These are phyloP conservation scores for Notodonta dromedarius DNA, from an alignment of 2,888 invertebrate species.

Conservation along the genomic window DNA sequence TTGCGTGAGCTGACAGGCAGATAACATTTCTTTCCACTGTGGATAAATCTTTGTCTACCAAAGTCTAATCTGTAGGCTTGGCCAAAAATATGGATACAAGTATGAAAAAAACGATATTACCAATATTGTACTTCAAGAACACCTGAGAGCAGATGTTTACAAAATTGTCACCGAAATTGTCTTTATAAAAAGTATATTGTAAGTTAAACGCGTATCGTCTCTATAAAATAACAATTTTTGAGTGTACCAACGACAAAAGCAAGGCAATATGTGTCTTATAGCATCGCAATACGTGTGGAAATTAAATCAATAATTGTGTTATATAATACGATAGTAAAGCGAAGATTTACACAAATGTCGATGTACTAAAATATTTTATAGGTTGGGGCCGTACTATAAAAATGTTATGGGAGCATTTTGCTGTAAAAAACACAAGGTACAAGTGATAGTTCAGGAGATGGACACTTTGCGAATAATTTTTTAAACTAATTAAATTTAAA, in stretches of 20 bases:
- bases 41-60: too few species aligned
- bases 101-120: too few species aligned
- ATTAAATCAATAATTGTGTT: slow-evolving; percentile 23
- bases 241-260: slow-evolving; percentile 1
- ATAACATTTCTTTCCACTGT: too few species aligned
- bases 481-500: too few species aligned
- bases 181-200: neutral
- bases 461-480: neutral
- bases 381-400: slow-evolving; percentile 69
- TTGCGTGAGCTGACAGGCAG: too few species aligned
- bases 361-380: slow-evolving; percentile 65
- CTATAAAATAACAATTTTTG: slow-evolving; percentile 18
- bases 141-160: neutral
- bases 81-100: too few species aligned
- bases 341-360: slow-evolving; percentile 56
- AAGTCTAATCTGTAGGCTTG: too few species aligned
- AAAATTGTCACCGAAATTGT: neutral
- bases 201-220: slow-evolving; percentile 5
- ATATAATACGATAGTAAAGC: slow-evolving; percentile 44
- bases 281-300: slow-evolving; percentile 17
- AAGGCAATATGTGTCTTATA: slow-evolving; percentile 21
- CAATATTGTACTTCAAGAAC: too few species aligned
- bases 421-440: slow-evolving; percentile 59
- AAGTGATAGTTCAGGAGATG: slow-evolving; percentile 32
- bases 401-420: slow-evolving; percentile 71